phyloP scores from a whole-genome alignment of 2,888 invertebrate species.

The Xiphydria camelus region DNA sequence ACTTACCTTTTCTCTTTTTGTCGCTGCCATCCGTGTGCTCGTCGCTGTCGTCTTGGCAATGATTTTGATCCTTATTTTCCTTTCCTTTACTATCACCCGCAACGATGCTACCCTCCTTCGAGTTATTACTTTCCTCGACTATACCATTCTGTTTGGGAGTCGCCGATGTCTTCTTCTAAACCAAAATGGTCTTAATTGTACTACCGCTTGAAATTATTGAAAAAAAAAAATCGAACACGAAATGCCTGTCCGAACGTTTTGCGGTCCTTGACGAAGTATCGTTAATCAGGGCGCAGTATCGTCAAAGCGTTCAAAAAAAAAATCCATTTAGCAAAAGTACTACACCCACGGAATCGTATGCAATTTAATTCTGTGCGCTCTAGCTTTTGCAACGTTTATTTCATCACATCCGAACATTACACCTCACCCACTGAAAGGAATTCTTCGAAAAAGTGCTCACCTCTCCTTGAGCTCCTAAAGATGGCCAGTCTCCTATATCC shows the following conservation, averaged over 20 bases:
- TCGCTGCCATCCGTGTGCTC: constrained; percentile 55
- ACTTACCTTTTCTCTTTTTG: constrained; percentile 58
- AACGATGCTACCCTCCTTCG: constrained; percentile 37
- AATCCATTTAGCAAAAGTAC: constrained; percentile 46
- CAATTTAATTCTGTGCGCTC: constrained; percentile 36
- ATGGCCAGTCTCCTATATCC: constrained; percentile 91
- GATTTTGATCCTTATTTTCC: constrained; percentile 53
- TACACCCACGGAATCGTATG: constrained; percentile 40
- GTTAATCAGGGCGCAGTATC: background rate
- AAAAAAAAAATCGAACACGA: too few relatives aligned
- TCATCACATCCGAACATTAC: background rate
- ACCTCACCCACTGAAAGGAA: background rate
- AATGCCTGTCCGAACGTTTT: background rate
- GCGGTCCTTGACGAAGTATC: background rate
- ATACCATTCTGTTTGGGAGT: constrained; percentile 59
- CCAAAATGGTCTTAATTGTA: constrained; percentile 15
- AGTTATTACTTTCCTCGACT: constrained; percentile 40
- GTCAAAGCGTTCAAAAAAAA: background rate
- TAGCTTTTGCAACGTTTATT: constrained; percentile 42
- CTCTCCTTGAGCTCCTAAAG: constrained; percentile 72
- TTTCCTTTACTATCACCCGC: constrained; percentile 45
- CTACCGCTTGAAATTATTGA: too few relatives aligned
- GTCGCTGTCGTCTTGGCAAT: constrained; percentile 56
- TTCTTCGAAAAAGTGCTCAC: constrained; percentile 49
- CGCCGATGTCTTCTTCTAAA: constrained; percentile 39